Base-by-base conservation (phyloP, 2,113 vertebrate genomes). In the Cinclus mexicanus region DNA sequence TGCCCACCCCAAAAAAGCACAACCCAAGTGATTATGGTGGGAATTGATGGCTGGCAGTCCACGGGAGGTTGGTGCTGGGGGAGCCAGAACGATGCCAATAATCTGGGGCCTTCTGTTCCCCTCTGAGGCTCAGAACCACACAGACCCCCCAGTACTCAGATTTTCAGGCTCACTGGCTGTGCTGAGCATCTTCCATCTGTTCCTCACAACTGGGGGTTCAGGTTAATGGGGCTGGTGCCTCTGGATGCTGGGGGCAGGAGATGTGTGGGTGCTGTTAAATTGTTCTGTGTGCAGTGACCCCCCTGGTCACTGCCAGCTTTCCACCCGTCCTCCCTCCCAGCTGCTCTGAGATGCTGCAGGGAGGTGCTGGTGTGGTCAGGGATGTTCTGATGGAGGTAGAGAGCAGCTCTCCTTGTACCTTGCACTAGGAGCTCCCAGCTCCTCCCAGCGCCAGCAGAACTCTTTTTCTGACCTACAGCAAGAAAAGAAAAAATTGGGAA, bases 1-100 rank as follows among this genome's bases (percentile, higher is more conserved):
- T 75, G 42, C 64, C 77, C 64, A 33, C 11, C 46, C 80, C 0
- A 0, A n/a, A 16, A 23, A 55, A 89, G 72, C 96, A 78, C 95
- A 82, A 1, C 80, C 47, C 47, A 39, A 90, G 78, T 91, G 72
- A 93, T 97, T 89, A 24, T 52, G 71, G 77, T 89, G 86, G 83
- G 95, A 89, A 97, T 95, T 97, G 96, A 97, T 94, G 84, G 95
- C 84, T 81, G 44, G 8, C 2, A 23, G 83, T 41, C 91, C 92
- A 53, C n/a, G 5, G 52, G 91, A 95, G 70, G 79, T 95, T 96
- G 91, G 46, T 78, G 96, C 91, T 93, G 86, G 60, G 86, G 88
- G 76, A 97, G 83, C 78, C 91, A 86, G 69, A 46, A 57, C 20
- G 22, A 41, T 94, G 95, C 91, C 95, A 97, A 96, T 95, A 93